Conservation (phyloP, 2,888 invertebrate species). For the Branchellion lobata region DNA sequence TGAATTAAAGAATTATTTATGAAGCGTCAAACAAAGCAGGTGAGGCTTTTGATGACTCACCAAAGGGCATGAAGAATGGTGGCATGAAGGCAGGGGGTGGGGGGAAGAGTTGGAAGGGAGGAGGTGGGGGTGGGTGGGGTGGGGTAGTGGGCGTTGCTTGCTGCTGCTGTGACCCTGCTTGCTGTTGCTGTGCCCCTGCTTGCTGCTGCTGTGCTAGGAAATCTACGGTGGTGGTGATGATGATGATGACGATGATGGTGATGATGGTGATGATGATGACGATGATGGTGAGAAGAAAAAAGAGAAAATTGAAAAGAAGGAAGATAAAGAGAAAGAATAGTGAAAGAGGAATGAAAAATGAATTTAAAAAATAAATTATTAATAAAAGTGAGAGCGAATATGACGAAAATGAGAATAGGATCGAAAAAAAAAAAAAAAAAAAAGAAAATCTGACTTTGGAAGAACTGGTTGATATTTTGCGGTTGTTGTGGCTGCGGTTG, state of each 20-base stretch:
- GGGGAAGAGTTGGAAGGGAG: not conserved
- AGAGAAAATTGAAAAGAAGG: not conserved
- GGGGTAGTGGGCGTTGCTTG: not conserved
- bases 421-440: not conserved
- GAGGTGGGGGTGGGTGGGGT: not conserved
- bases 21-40: too few species aligned
- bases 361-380: too few species aligned
- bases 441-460: not conserved
- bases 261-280: not conserved
- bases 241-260: slow-evolving; percentile 1
- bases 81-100: slow-evolving; percentile 10
- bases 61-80: slow-evolving; percentile 20
- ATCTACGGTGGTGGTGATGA: not conserved
- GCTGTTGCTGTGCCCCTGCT: not conserved
- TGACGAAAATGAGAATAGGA: too few species aligned
- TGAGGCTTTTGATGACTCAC: not conserved
- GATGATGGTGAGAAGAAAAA: not conserved
- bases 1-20: too few species aligned
- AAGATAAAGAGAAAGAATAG: not conserved
- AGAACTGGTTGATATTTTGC: not conserved
- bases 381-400: not conserved
- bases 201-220: not conserved
- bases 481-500: not conserved
- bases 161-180: not conserved
- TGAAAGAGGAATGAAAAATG: not conserved